A percentile compares a stretch with the other conserved stretches of the same genome.
Conservation (phyloP, 2,888 invertebrate species). For the Drosophila lacicola region DNA sequence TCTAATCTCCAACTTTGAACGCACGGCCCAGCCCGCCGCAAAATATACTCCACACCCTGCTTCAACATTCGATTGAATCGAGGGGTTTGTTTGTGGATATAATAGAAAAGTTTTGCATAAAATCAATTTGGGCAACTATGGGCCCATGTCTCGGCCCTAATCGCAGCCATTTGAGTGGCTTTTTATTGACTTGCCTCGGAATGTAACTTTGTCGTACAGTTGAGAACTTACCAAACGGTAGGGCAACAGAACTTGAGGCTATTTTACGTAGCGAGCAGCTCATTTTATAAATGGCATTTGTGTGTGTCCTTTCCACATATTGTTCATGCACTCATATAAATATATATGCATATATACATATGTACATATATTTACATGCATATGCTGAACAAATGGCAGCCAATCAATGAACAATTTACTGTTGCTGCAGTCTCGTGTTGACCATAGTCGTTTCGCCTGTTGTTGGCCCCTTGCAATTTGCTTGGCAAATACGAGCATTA, state of each 20-base stretch:
- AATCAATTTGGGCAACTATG: constrained; percentile 65
- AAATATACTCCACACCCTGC: constrained; percentile 1
- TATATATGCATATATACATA: not conserved
- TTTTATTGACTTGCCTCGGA: constrained; percentile 64
- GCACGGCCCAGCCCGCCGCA: constrained; percentile 5
- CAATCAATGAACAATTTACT: constrained; percentile 77
- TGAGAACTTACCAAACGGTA: constrained; percentile 20
- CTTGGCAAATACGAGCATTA: constrained; percentile 37
- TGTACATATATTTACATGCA: constrained; percentile 8
- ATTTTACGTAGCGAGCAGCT: constrained; percentile 13
- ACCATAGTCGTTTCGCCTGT: not conserved
- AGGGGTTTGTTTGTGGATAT: constrained; percentile 13
- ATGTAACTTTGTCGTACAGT: constrained; percentile 44
- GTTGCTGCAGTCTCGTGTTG: constrained; percentile 45
- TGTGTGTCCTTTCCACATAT: constrained; percentile 10
- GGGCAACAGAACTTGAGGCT: constrained; percentile 29
- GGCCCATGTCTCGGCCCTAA: constrained; percentile 51
- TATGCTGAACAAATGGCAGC: constrained; percentile 40
- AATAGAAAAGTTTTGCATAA: constrained; percentile 72
- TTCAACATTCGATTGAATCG: constrained; percentile 22
- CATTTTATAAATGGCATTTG: constrained; percentile 14
- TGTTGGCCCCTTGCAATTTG: constrained; percentile 55
- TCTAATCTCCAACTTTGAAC: constrained; percentile 49
- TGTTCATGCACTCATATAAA: not conserved
- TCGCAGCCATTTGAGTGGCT: constrained; percentile 71